Evolutionary conservation across 1,140 invertebrate species (phyloP), one percentile per base, ranked within the genome.

Genomic region (Aphidius ervi): DNA sequence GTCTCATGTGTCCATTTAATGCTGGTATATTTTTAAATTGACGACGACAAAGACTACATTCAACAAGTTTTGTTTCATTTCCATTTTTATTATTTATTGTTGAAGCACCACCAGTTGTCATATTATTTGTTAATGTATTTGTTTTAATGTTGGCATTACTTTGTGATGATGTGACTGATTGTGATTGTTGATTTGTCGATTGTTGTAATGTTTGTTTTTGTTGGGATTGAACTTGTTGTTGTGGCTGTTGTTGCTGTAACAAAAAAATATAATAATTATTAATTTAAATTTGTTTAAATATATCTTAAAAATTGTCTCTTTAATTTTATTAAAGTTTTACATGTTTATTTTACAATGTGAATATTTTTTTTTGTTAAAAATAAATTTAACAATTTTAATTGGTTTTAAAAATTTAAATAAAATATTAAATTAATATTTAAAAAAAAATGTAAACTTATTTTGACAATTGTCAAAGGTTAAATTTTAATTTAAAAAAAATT

Each of bases 1-100:
- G 82, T 68, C 95, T 83, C 95, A 97, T 98, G 74, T 98, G 95
- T 10, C 95, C 95, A 81, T 98, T 98, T 41, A 98, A 85, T 16
- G 95, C 95, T 6, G 95, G 93, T 75, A 97, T 91, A 78, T 97
- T 98, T 82, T 97, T 97, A 80, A 98, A 97, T 77, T 93, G 90
- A 54, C 93, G 85, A 76, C 95, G 90, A 75, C 95, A 98, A 46
- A 97, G 84, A 79, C 93, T 94, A 77, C 95, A 98, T 76, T 95
- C 92, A 31, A 96, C 94, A 37, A 92, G 93, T 73, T 93, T 93
- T 16, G 83, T 81, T 62, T 87, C 86, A 39, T 79, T 70, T 65
- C 84, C 80, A 5, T 80, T 69, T 58, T 82, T 82, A 64, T 79
- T 83, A 45, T 75, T 77, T 8, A 78, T 73, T 31, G 77, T 64